Base-by-base conservation (phyloP, 2,113 vertebrate species). In the Telmatochromis sp. region DNA sequence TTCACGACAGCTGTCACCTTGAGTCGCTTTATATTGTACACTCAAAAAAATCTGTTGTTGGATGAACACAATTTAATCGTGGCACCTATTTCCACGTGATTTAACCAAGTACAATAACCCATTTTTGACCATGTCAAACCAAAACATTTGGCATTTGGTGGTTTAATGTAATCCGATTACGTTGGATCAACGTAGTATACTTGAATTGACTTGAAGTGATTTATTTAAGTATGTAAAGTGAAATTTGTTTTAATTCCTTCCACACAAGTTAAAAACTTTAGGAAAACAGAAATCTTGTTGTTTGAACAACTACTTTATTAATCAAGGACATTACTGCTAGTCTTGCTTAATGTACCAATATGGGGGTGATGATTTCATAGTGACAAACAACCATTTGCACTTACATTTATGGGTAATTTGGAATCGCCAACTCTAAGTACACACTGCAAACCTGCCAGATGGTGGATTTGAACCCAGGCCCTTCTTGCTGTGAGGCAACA, bases 341-440 rank as follows among this genome's bases (percentile, higher is more conserved):
- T 55, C 21, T 14, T 57, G 54, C 21, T 26, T 57, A 26, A 57
- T 57, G 54, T 14, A 26, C 12, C 12, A 3, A 14, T 14, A 57
- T 14, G 6, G 54, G 54, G 6, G 11, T 55, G 54, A 14, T 55
- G 21, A 7, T 55, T 55, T 54, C 53, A 54, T 54, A 21, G 3
- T 12, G 6, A 7, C 54, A 55, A 55, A 26, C 12, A 26, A 26
- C 0, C 21, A 55, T 11, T 6, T 53, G 19, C 1, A 53, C 5
- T 53, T 21, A 6, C 51, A 53, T 53, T 53, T 5, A 11, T 40
- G 10, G 37, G 5, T 40, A 40, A 40, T 40, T 45, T 45, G 0
- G 14, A 54, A 23, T 54, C 0, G 0, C 53, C 0, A 0, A 55
- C 53, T 55, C 21, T 4, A 54, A 23, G 21, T 23, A 23, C 53